Evolutionary conservation across 1,140 invertebrate genomes (phyloP), one percentile per base, ranked within the genome.

Genomic region (Holotrichia oblita): DNA sequence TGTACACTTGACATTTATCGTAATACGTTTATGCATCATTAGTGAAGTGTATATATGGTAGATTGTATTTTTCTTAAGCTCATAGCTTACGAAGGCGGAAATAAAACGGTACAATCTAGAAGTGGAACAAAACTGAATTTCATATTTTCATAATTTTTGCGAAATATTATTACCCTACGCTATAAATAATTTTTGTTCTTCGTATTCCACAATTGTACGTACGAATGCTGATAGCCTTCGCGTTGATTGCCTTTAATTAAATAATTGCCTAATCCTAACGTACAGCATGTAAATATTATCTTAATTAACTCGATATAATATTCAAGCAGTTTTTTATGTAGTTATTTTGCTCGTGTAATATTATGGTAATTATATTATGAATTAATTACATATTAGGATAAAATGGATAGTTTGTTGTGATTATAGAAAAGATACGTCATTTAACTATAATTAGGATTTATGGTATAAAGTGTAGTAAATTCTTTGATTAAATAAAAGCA

Each of bases 11-110:
- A 55, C 48, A 55, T 55, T 55, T 17, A 17, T 55, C n/a, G 17
- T 55, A 55, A 55, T 55, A 17, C 48, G 48, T 55, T 55, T 55
- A 55, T 55, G 48, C 48, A 55, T 55, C 48, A 55, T 55, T 55
- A 55, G 48, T 17, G 6, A n/a, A 55, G 48, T 55, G 14, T 6
- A 55, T n/a, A n/a, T 55, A 17, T 55, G 48, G 48, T 55, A 55
- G 17, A 55, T 17, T 17, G 14, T 55, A 55, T 17, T 55, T 55
- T 55, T 55, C 17, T 55, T 55, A 55, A 55, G 12, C 48, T 55
- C 48, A 17, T 55, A 55, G n/a, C n/a, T 14, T 17, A 3, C 48
- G 17, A 55, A 17, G 48, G 27, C 27, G 27, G 27, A 34, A 17
- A 55, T 6, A 55, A 17, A n/a, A 55, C n/a, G n/a, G n/a, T 55